Conservation (phyloP, 2,888 invertebrate species). For the Acheta domesticus region DNA sequence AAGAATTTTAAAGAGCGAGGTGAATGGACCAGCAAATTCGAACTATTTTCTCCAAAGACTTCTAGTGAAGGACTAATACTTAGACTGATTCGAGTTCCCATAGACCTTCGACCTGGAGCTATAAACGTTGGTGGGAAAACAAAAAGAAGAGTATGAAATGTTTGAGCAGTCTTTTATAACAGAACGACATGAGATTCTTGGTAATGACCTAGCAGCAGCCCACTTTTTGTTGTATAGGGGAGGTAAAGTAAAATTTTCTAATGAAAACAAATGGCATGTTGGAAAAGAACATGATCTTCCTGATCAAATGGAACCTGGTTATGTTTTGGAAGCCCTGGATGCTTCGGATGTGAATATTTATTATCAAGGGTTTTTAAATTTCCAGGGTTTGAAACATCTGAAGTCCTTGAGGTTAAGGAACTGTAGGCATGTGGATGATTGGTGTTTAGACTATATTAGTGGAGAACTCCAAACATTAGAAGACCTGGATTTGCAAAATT, state of each 20-base stretch:
- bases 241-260: slow-evolving; percentile 66
- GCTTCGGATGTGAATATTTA: slow-evolving; percentile 67
- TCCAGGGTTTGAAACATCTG: slow-evolving; percentile 63
- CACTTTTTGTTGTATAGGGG: slow-evolving; percentile 76
- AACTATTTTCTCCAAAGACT: slow-evolving; percentile 55
- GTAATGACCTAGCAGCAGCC: slow-evolving; percentile 79
- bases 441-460: slow-evolving; percentile 73
- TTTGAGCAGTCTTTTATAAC: slow-evolving; percentile 58
- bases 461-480: slow-evolving; percentile 58
- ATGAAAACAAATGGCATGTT: slow-evolving; percentile 52
- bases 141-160: slow-evolving; percentile 53
- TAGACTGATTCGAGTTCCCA: slow-evolving; percentile 49
- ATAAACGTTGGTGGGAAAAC: slow-evolving; percentile 55
- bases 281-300: slow-evolving; percentile 61
- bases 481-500: slow-evolving; percentile 79
- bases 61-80: slow-evolving; percentile 51
- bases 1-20: slow-evolving; percentile 46
- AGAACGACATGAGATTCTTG: slow-evolving; percentile 61
- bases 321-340: slow-evolving; percentile 75
- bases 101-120: slow-evolving; percentile 51
- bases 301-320: slow-evolving; percentile 55
- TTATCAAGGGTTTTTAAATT: slow-evolving; percentile 79
- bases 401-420: slow-evolving; percentile 73
- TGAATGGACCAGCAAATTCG: slow-evolving; percentile 57
- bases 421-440: slow-evolving; percentile 76